Evolutionary conservation across 2,888 invertebrate genomes (phyloP), one percentile per base, ranked within the genome.

Genomic region (Eupithecia insigniata): DNA sequence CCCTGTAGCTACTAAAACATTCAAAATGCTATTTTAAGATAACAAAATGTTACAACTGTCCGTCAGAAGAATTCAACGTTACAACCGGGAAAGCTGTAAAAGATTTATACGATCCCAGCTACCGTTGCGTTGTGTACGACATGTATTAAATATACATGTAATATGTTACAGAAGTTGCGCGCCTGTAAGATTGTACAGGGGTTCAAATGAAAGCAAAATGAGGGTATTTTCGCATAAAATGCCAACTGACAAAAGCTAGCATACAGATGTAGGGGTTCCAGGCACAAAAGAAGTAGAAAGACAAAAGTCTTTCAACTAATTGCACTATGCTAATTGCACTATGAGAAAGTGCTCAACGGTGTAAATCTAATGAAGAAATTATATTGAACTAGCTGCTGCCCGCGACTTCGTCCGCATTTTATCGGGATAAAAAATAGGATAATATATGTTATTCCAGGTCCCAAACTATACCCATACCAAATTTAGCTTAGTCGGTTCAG

Each of bases 121-220:
- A 32, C 55, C 32, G 32, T 32, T 32, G 8, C 12, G 61, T 28
- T 62, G 32, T 55, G 34, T 62, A 76, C 72, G 67, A 67, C 69
- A 76, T 73, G 81, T 83, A 87, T 85, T 87, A 85, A 71, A 87
- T 83, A 87, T 86, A 85, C 84, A 85, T 85, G 85, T 84, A 85
- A 86, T 88, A 83, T 85, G 82, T 84, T 83, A 73, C 65, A 46
- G 61, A 32, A 61, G 32, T 32, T 61, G 61, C 8, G 30, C 32
- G 61, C 32, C 61, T 6, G 32, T 30, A 10, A 22, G 32, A 12
- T 62, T 62, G 30, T 62, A 62, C 32, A 62, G 32, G 61, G 61
- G 61, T 62, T 32, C n/a, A 61, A 30, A 32, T 32, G 18, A 60
- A 16, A n/a, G 16, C 8, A 16, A 30, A 61, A n/a, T 32, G 61